A percentile compares a stretch with the other conserved stretches of the same genome.
Evolutionary conservation across 2,797 vertebrate species (phyloP).

Genomic region (Liasis olivaceus): DNA sequence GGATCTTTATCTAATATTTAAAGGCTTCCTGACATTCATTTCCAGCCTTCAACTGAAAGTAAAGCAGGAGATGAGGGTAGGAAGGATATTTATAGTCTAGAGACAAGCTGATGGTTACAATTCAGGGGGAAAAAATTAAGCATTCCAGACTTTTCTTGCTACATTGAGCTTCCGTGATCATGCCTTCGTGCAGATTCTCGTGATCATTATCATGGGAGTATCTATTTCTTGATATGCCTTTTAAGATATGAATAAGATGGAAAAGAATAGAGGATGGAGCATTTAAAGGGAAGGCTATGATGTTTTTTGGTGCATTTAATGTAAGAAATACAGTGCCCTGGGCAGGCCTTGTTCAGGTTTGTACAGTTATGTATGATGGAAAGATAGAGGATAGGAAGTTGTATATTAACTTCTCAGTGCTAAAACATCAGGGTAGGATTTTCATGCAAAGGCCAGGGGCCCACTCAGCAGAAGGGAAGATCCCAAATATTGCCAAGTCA

Average conservation of each 20-base stretch:
- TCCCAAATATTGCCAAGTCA: neutral
- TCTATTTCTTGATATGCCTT: neutral
- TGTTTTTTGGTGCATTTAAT: neutral
- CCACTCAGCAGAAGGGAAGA: neutral
- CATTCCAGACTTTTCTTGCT: neutral
- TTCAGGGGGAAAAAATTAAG: neutral
- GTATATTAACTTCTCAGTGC: neutral
- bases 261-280: neutral
- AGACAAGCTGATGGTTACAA: neutral
- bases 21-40: conserved; percentile 9
- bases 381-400: neutral
- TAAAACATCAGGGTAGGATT: neutral
- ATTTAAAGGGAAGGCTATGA: neutral
- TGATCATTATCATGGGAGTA: neutral
- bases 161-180: neutral
- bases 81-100: neutral
- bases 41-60: neutral
- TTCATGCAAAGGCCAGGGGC: neutral
- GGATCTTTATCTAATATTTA: conserved; percentile 34
- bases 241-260: neutral
- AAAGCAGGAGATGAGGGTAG: neutral
- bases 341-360: neutral
- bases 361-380: neutral
- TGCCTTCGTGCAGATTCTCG: neutral
- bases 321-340: neutral